phyloP scores from a whole-genome alignment of 2,113 vertebrate genomes.

The Probosciger aterrimus region DNA sequence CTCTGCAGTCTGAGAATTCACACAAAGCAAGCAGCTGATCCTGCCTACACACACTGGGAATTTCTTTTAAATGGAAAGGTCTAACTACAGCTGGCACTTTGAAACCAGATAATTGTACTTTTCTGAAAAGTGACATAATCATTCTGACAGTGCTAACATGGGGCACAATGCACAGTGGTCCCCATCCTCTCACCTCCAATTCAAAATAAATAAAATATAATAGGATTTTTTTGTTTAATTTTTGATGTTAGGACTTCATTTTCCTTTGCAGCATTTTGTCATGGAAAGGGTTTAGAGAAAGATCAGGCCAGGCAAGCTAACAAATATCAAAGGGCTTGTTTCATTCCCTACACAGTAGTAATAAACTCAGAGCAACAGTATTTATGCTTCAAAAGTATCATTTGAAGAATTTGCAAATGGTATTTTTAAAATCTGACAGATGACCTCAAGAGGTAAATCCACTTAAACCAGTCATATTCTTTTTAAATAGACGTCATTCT shows the following conservation, averaged over 20 bases:
- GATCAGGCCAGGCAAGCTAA: background rate
- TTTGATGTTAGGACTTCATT: background rate
- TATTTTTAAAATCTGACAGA: background rate
- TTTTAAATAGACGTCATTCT: background rate
- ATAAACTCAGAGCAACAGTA: background rate
- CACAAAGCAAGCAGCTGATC: slow-evolving; percentile 44
- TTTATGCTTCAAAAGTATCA: background rate
- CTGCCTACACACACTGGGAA: background rate
- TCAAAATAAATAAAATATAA: background rate
- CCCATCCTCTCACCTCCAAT: background rate
- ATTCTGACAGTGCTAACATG: background rate
- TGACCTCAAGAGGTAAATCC: background rate
- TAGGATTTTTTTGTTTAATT: background rate
- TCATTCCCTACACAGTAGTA: background rate
- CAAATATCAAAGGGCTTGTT: background rate
- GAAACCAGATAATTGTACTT: slow-evolving; percentile 13
- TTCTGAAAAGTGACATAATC: background rate
- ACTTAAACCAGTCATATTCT: background rate
- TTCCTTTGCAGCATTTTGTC: background rate
- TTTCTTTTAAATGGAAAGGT: slow-evolving; percentile 38
- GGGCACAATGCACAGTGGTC: background rate
- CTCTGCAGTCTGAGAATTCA: slow-evolving; percentile 23
- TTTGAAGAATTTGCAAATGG: background rate
- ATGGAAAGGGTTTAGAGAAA: background rate
- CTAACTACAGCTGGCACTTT: slow-evolving; percentile 25